Conservation (phyloP, 2,797 vertebrate genomes). For the Erpetoichthys calabaricus region DNA sequence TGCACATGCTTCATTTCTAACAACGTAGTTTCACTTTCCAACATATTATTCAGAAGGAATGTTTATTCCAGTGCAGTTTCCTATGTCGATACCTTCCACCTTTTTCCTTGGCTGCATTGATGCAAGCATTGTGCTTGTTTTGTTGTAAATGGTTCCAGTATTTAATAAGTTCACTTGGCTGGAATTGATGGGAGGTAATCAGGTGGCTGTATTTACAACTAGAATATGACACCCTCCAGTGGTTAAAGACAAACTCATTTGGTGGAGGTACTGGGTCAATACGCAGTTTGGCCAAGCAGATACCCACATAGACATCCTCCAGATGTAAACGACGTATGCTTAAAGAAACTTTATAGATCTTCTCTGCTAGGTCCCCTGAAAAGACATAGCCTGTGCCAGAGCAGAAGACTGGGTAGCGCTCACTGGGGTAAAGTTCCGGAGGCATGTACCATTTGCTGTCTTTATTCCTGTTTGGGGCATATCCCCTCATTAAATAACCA, state of each 20-base stretch:
- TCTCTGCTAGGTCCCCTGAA: constrained; percentile 76
- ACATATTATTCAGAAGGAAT: constrained; percentile 15
- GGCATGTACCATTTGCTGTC: constrained; percentile 97
- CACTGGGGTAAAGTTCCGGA: constrained; percentile 69
- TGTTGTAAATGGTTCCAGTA: constrained; percentile 92
- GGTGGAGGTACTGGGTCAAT: constrained; percentile 78
- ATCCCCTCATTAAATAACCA: constrained; percentile 82
- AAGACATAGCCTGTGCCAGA: constrained; percentile 96
- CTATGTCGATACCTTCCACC: constrained; percentile 58
- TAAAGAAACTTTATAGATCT: constrained; percentile 73
- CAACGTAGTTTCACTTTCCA: constrained; percentile 25
- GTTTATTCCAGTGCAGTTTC: constrained; percentile 64
- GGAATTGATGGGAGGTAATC: constrained; percentile 93
- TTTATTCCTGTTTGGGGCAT: constrained; percentile 78
- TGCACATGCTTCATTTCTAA: constrained; percentile 46
- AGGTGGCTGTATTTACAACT: constrained; percentile 96
- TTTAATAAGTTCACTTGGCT: constrained; percentile 81
- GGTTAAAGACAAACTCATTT: constrained; percentile 88
- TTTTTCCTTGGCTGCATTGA: constrained; percentile 58
- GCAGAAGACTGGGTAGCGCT: constrained; percentile 89
- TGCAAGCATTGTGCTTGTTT: constrained; percentile 83
- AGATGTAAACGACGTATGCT: constrained; percentile 70
- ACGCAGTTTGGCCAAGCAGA: constrained; percentile 77
- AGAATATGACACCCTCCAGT: constrained; percentile 92
- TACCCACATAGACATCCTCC: constrained; percentile 88